Conservation (phyloP, 2,797 vertebrate species). For the Notoglanidium macrostoma region DNA sequence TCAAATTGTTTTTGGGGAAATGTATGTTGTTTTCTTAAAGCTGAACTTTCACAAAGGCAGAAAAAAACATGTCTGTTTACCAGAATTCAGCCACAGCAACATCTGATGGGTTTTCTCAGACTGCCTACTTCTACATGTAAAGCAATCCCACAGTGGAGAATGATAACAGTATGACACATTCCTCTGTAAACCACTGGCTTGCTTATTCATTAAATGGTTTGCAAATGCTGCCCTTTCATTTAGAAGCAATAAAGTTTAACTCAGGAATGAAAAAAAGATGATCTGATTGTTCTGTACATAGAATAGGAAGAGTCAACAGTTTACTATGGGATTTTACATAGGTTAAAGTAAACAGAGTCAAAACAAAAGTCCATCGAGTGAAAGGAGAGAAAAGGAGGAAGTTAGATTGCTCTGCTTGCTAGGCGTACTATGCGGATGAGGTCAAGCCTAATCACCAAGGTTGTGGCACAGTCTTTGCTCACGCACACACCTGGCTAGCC, state of each 20-base stretch:
- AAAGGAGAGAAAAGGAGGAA: neutral
- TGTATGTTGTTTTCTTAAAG: neutral
- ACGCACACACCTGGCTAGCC: conserved; percentile 19
- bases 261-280: neutral
- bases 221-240: neutral
- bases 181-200: conserved; percentile 1
- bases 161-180: neutral
- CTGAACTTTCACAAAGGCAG: neutral
- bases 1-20: neutral
- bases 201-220: neutral
- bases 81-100: neutral
- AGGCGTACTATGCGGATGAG: conserved; percentile 4
- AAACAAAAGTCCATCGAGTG: neutral
- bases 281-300: neutral
- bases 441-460: conserved; percentile 4
- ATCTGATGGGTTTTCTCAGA: neutral
- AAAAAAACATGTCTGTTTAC: neutral
- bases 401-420: neutral
- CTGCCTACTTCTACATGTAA: neutral
- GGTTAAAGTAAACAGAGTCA: neutral
- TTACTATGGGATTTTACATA: neutral
- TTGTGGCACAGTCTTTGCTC: conserved; percentile 16
- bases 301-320: neutral
- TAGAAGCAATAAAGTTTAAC: neutral
- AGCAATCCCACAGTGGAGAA: neutral